These are phyloP conservation scores for Rhipidura dahli DNA, from an alignment of 2,113 vertebrate genomes.

Conservation along the genomic window DNA sequence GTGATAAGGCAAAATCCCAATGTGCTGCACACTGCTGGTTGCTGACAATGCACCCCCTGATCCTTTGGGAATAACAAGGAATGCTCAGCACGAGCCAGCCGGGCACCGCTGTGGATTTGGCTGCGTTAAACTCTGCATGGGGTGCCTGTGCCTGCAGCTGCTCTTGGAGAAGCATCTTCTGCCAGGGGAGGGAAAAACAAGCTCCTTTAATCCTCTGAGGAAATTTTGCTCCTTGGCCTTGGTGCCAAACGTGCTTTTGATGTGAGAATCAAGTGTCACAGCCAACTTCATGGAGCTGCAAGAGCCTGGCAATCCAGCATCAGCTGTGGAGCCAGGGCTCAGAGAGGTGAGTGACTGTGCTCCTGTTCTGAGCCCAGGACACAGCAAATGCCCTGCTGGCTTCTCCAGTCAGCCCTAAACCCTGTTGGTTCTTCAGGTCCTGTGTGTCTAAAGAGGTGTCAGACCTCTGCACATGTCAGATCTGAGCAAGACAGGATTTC, in stretches of 20 bases:
- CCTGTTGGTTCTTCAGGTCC: background rate
- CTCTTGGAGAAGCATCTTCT: background rate
- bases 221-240: background rate
- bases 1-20: background rate
- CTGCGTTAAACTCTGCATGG: accelerated
- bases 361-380: background rate
- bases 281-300: background rate
- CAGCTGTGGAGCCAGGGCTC: background rate
- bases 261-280: background rate
- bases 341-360: background rate
- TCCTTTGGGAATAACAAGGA: background rate
- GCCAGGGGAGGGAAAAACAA: background rate
- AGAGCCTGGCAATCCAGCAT: background rate
- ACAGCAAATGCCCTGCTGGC: background rate
- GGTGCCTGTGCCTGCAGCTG: background rate
- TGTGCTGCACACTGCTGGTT: accelerated
- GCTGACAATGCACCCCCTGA: background rate
- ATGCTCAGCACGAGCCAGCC: background rate
- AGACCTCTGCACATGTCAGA: background rate
- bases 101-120: accelerated
- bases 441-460: background rate
- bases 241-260: background rate
- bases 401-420: background rate
- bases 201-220: background rate
- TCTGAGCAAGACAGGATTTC: background rate